Evolutionary conservation across 2,888 invertebrate species (phyloP).

Genomic region (Trachelus iudaicus): DNA sequence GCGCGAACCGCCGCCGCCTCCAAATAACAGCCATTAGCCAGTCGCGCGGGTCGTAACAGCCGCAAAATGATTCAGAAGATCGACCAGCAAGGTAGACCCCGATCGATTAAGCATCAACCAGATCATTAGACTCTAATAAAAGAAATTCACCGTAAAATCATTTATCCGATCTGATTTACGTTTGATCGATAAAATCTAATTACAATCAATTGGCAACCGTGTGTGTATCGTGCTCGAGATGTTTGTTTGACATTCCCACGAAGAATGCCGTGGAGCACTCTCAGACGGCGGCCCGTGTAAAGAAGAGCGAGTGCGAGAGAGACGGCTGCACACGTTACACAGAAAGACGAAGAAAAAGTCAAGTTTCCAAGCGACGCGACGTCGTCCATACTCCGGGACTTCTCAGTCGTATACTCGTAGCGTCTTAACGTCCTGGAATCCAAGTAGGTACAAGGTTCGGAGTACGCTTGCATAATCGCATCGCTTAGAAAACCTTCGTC

Average conservation of each 20-base stretch:
- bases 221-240: conserved; percentile 42
- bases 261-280: conserved; percentile 52
- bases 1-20: conserved; percentile 25
- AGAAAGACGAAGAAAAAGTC: neutral
- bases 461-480: neutral
- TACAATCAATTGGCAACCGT: neutral
- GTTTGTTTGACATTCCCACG: conserved; percentile 64
- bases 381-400: conserved; percentile 27
- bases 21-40: conserved; percentile 21
- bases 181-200: neutral
- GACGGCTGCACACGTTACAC: neutral
- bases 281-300: conserved; percentile 30
- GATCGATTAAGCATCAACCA: conserved; percentile 1
- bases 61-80: conserved; percentile 16
- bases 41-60: conserved; percentile 43
- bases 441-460: conserved; percentile 16
- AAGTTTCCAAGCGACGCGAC: neutral
- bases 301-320: conserved; percentile 18
- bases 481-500: neutral
- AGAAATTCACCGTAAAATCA: neutral
- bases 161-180: neutral
- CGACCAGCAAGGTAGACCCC: neutral
- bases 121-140: neutral
- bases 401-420: neutral
- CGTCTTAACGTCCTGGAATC: conserved; percentile 20